Percentiles rank a stretch among this genome's conserved stretches.
Conservation (phyloP, 2,888 invertebrate genomes). For the Polia nebulosa region DNA sequence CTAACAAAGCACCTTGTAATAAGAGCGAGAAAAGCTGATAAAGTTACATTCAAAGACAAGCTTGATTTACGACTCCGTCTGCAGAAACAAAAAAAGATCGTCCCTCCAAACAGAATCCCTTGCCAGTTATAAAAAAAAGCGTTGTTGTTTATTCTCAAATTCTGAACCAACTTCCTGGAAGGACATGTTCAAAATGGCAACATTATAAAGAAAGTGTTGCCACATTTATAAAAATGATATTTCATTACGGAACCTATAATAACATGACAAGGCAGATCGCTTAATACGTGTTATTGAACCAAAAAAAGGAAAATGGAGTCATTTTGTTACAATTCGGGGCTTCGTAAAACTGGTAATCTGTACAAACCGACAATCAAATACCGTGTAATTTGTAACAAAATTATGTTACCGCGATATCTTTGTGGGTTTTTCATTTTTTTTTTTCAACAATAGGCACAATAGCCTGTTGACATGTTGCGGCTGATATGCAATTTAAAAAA, state of each 20-base stretch:
- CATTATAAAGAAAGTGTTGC: constrained; percentile 74
- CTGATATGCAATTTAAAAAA: constrained; percentile 82
- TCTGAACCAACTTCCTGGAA: constrained; percentile 68
- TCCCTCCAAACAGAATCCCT: constrained; percentile 59
- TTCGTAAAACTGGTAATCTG: constrained; percentile 87
- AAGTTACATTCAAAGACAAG: constrained; percentile 62
- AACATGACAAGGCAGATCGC: constrained; percentile 81
- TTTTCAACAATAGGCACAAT: constrained; percentile 81
- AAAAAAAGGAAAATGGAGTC: constrained; percentile 87
- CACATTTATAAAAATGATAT: constrained; percentile 80
- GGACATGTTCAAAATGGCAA: constrained; percentile 67
- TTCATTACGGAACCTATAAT: constrained; percentile 83
- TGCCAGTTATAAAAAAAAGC: constrained; percentile 61
- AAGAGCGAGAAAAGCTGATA: constrained; percentile 60
- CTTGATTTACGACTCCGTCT: constrained; percentile 66
- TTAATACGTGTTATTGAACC: constrained; percentile 86
- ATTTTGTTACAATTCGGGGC: constrained; percentile 85
- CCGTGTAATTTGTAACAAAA: constrained; percentile 87
- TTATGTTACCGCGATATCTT: constrained; percentile 86
- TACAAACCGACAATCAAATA: constrained; percentile 86
- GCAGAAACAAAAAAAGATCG: constrained; percentile 61
- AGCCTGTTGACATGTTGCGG: constrained; percentile 89
- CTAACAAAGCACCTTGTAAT: constrained; percentile 61
- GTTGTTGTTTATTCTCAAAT: constrained; percentile 60
- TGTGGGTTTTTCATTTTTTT: constrained; percentile 77